Percentiles rank a stretch among this genome's conserved stretches.
Evolutionary conservation across 2,113 vertebrate species (phyloP).

Genomic region (Thomomys bottae): DNA sequence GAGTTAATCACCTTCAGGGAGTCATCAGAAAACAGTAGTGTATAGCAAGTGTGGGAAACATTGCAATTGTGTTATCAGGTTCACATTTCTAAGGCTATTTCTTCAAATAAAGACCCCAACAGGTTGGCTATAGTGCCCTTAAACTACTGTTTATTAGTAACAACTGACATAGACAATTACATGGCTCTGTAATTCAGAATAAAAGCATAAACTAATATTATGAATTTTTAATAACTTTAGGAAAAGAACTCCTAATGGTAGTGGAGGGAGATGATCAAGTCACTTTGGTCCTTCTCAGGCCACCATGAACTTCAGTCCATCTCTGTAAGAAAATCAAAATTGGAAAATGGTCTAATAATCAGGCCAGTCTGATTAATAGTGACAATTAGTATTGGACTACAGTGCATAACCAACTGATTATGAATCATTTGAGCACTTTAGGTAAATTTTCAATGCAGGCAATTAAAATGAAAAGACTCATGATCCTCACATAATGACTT

Average conservation of each 20-base stretch:
- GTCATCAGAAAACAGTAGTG: slow-evolving; percentile 31
- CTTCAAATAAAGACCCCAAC: slow-evolving; percentile 43
- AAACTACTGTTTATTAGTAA: slow-evolving; percentile 55
- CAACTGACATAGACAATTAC: slow-evolving; percentile 46
- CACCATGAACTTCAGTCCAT: slow-evolving; percentile 45
- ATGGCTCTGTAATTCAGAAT: slow-evolving; percentile 52
- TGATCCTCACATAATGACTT: slow-evolving; percentile 79
- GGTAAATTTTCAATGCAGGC: slow-evolving; percentile 81
- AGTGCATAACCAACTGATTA: slow-evolving; percentile 78
- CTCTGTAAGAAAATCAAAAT: slow-evolving; percentile 65
- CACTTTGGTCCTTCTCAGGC: slow-evolving; percentile 64
- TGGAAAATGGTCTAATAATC: slow-evolving; percentile 71
- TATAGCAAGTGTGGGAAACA: neutral
- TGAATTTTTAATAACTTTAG: slow-evolving; percentile 46
- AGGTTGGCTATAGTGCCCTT: slow-evolving; percentile 16
- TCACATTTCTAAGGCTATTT: slow-evolving; percentile 10
- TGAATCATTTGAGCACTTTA: slow-evolving; percentile 79
- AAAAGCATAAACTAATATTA: slow-evolving; percentile 56
- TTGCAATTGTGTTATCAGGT: neutral
- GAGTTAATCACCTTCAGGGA: slow-evolving; percentile 67
- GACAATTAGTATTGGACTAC: slow-evolving; percentile 77
- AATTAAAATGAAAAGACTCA: slow-evolving; percentile 79
- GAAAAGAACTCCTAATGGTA: slow-evolving; percentile 29
- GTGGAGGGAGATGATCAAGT: slow-evolving; percentile 36
- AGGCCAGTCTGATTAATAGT: slow-evolving; percentile 78